Evolutionary conservation across 2,797 vertebrate genomes (phyloP).

Genomic region (Garrulus glandarius): DNA sequence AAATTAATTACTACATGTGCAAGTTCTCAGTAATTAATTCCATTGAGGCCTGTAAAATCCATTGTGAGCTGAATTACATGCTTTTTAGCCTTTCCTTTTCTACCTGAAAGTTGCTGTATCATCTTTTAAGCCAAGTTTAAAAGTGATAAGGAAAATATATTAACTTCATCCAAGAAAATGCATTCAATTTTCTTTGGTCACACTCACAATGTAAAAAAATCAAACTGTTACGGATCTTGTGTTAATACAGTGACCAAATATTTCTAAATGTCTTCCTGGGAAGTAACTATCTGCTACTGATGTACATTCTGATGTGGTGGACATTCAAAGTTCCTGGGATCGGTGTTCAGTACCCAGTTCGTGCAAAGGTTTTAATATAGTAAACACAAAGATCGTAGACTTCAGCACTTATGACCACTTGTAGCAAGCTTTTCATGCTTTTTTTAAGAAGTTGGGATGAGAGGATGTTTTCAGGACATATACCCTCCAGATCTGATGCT

Average conservation of each 20-base stretch:
- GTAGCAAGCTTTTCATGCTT: not conserved
- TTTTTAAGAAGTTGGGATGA: not conserved
- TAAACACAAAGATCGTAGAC: not conserved
- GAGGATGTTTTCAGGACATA: not conserved
- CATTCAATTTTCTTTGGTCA: not conserved
- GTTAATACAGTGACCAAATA: not conserved
- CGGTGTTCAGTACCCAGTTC: not conserved
- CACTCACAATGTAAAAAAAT: not conserved
- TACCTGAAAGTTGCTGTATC: conserved; percentile 49
- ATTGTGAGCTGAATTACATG: conserved; percentile 67
- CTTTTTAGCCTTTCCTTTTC: conserved; percentile 57
- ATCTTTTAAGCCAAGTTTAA: conserved; percentile 35
- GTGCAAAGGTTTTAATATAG: not conserved
- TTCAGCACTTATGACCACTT: not conserved
- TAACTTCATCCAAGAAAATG: conserved; percentile 1
- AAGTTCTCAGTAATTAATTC: conserved; percentile 78
- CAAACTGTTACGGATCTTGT: not conserved
- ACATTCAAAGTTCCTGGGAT: not conserved
- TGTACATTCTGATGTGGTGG: not conserved
- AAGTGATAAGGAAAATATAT: not conserved
- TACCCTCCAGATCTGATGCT: not conserved
- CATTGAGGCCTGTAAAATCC: conserved; percentile 67
- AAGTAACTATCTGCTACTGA: not conserved
- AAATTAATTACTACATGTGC: conserved; percentile 78
- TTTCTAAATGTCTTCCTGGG: not conserved